Evolutionary conservation across 2,888 invertebrate species (phyloP).

Genomic region (Eilema caniola): DNA sequence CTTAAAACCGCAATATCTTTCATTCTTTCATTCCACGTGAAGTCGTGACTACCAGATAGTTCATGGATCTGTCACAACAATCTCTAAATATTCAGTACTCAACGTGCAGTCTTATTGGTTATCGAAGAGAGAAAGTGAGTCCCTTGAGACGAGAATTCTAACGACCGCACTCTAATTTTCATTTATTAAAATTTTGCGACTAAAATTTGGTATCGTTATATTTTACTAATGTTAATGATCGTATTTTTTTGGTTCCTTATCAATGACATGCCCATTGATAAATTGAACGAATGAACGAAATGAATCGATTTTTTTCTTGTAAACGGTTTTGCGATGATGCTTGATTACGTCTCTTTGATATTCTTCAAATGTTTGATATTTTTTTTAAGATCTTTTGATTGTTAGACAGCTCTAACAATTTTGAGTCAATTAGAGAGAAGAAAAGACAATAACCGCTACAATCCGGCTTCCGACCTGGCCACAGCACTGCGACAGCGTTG

Average conservation of each 20-base stretch:
- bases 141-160: slow-evolving; percentile 69
- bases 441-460: too few relatives aligned
- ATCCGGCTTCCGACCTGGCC: too few relatives aligned
- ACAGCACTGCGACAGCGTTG: too few relatives aligned
- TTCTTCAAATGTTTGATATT: not conserved
- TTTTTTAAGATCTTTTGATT: not conserved
- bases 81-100: slow-evolving; percentile 35
- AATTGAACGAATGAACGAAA: slow-evolving; percentile 15
- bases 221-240: slow-evolving; percentile 53
- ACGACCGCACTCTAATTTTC: slow-evolving; percentile 73
- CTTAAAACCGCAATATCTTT: not conserved
- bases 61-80: not conserved
- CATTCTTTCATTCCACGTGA: not conserved
- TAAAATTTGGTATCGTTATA: slow-evolving; percentile 54
- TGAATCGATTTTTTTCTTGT: slow-evolving; percentile 15
- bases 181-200: slow-evolving; percentile 69
- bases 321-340: slow-evolving; percentile 12
- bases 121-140: slow-evolving; percentile 64
- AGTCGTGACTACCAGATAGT: not conserved
- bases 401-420: not conserved
- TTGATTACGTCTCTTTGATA: slow-evolving; percentile 6
- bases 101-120: slow-evolving; percentile 58
- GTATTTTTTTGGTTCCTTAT: slow-evolving; percentile 35
- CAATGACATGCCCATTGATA: slow-evolving; percentile 34
- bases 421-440: too few relatives aligned